Evolutionary conservation across 2,888 invertebrate species (phyloP).

Genomic region (Scelioninae gen. 2): DNA sequence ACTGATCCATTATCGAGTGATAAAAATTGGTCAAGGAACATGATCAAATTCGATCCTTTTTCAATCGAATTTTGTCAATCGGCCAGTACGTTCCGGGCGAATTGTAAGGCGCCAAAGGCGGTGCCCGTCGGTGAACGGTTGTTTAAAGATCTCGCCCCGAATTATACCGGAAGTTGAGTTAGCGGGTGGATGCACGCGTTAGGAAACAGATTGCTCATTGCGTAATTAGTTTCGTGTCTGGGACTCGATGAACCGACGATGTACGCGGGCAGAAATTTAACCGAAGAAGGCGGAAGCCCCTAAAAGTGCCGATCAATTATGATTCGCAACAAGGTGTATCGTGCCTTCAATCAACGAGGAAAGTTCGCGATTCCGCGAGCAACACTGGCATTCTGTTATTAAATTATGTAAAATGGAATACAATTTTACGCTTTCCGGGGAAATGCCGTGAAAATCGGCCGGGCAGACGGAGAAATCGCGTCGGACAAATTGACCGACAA

Average conservation of each 20-base stretch:
- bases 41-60: too few relatives aligned
- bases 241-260: conserved; percentile 23
- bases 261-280: conserved; percentile 4
- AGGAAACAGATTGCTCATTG: conserved; percentile 15
- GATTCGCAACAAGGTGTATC: conserved; percentile 6
- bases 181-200: conserved; percentile 45
- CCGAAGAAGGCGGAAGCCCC: conserved; percentile 9
- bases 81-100: conserved; percentile 11
- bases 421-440: too few relatives aligned
- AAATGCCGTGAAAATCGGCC: too few relatives aligned
- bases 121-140: conserved; percentile 39
- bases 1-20: too few relatives aligned
- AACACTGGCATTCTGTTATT: not conserved
- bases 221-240: conserved; percentile 29
- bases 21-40: too few relatives aligned
- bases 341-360: conserved; percentile 17
- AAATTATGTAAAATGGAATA: too few relatives aligned
- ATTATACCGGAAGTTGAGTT: conserved; percentile 52
- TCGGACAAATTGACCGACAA: too few relatives aligned
- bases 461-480: too few relatives aligned
- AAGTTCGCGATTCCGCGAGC: not conserved
- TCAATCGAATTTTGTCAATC: not conserved
- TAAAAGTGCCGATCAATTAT: conserved; percentile 10
- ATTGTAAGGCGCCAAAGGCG: conserved; percentile 26
- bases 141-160: conserved; percentile 37